Conservation (phyloP, 2,888 invertebrate genomes). For the Plutella xylostella region DNA sequence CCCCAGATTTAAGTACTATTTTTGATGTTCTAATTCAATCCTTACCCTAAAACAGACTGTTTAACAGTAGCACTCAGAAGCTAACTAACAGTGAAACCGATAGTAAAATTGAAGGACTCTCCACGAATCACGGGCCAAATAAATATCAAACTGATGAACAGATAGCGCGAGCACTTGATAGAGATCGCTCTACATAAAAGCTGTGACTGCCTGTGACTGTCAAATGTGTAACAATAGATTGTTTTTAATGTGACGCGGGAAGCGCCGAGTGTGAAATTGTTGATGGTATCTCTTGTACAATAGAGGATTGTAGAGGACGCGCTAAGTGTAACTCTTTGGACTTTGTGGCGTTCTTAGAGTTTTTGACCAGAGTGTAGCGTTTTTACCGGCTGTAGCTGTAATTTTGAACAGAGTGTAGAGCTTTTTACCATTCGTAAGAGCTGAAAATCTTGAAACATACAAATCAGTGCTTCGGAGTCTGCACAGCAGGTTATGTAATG, state of each 20-base stretch:
- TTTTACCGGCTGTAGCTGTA: neutral
- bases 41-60: no score
- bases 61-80: no score
- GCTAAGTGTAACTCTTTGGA: no score
- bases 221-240: conserved; percentile 28
- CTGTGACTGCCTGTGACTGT: conserved; percentile 41
- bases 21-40: no score
- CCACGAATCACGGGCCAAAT: neutral
- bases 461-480: neutral
- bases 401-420: neutral
- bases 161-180: no score
- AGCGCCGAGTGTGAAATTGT: conserved; percentile 56
- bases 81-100: neutral
- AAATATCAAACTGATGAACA: conserved; percentile 16
- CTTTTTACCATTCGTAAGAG: no score
- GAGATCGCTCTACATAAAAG: conserved; percentile 46
- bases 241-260: conserved; percentile 18
- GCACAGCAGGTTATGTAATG: no score
- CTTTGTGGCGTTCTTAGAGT: conserved; percentile 6
- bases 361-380: neutral
- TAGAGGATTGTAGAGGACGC: no score
- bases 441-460: neutral
- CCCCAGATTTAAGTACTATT: no score
- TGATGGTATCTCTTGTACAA: conserved; percentile 60
- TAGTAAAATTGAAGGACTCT: neutral